These are phyloP conservation scores for Lepidurus couesii DNA, from an alignment of 1,140 invertebrate species.

Conservation along the genomic window DNA sequence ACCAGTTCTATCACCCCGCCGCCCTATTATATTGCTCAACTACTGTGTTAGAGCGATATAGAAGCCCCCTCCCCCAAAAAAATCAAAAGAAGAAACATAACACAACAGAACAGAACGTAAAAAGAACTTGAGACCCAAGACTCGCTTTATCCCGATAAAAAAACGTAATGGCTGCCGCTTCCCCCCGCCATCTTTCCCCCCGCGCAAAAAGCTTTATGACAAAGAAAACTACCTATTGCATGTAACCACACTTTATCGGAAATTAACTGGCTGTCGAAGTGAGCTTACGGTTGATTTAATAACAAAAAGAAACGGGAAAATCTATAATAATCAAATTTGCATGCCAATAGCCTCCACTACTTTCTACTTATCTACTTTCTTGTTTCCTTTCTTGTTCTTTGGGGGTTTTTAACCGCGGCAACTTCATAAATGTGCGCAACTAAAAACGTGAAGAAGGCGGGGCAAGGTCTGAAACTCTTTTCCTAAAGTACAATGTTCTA, in stretches of 20 bases:
- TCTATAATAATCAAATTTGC: background rate
- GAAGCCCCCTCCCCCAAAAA: too few species aligned
- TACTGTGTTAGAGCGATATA: too few species aligned
- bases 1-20: background rate
- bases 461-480: background rate
- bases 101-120: background rate
- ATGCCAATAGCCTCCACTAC: constrained; percentile 3
- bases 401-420: background rate
- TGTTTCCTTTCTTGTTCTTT: background rate
- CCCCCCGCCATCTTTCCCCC: background rate
- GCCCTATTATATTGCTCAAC: background rate
- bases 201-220: background rate
- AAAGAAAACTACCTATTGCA: background rate
- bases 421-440: background rate
- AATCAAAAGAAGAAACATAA: too few species aligned
- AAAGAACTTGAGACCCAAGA: background rate
- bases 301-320: background rate
- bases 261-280: background rate
- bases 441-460: background rate
- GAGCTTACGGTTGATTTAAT: background rate
- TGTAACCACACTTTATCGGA: constrained; percentile 1
- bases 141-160: background rate
- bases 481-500: background rate
- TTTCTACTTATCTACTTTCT: background rate
- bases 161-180: background rate